Evolutionary conservation across 1,140 invertebrate species (phyloP).

Genomic region (Aphidius gifuensis): DNA sequence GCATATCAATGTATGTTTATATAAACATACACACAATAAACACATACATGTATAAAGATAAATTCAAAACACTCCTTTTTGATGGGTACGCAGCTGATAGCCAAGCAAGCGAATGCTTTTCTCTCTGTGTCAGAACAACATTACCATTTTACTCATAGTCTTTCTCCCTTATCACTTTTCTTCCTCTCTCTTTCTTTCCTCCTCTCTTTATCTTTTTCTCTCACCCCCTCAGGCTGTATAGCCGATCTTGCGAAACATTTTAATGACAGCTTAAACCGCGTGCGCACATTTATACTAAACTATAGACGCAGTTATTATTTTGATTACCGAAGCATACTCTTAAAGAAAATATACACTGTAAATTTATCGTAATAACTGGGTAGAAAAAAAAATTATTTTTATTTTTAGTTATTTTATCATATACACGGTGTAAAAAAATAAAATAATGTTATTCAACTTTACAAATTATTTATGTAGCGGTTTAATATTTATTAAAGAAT

Average conservation of each 20-base stretch:
- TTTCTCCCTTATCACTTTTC: too few species aligned
- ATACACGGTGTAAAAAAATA: too few species aligned
- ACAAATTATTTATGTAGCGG: too few species aligned
- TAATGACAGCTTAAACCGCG: slow-evolving; percentile 49
- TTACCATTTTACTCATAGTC: slow-evolving; percentile 2
- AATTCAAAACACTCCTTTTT: neutral
- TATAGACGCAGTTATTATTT: slow-evolving; percentile 37
- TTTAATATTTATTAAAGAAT: too few species aligned
- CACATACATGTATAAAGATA: too few species aligned
- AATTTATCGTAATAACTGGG: too few species aligned
- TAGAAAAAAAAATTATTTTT: too few species aligned
- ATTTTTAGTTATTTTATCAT: too few species aligned
- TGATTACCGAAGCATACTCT: slow-evolving; percentile 37
- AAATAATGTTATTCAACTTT: too few species aligned
- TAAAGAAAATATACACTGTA: too few species aligned
- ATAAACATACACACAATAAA: too few species aligned
- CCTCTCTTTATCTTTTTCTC: slow-evolving; percentile 36
- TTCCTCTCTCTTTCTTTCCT: neutral
- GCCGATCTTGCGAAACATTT: slow-evolving; percentile 55
- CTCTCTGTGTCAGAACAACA: slow-evolving; percentile 6
- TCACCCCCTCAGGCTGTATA: slow-evolving; percentile 35
- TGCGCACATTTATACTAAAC: slow-evolving; percentile 34
- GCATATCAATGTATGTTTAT: too few species aligned
- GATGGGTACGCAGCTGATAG: neutral
- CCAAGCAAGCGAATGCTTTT: neutral